Evolutionary conservation across 2,797 vertebrate species (phyloP), one percentile per base, ranked within the genome.

Genomic region (Hypotaenidia philippensis): DNA sequence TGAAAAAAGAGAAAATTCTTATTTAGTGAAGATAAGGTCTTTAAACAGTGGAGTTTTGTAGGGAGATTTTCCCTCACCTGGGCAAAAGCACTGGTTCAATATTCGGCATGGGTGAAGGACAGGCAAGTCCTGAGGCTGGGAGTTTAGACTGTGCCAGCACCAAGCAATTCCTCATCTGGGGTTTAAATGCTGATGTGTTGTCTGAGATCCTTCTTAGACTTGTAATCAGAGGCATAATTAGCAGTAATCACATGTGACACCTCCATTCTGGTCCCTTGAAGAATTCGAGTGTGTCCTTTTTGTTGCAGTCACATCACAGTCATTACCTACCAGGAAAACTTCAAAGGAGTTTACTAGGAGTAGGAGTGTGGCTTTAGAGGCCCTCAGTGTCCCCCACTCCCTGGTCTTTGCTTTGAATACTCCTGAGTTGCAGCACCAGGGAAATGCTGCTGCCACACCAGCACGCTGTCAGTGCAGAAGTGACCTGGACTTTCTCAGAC

Each of bases 61-160:
- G 29, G 8, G 23, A 81, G 12, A 10, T 57, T 50, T 64, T 64
- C 7, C 5, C 14, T 89, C 49, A 5, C 32, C 31, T 36, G 27
- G 36, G 18, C 41, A 77, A 76, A 59, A 36, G 4, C 60, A 68
- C 40, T 2, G 0, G 6, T 65, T 94, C 53, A 70, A 0, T n/a
- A 1, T 77, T 87, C 83, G 56, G 13, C 32, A 64, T 0, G 1
- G 26, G 13, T 1, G 3, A 80, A 22, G 45, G 29, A 50, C 9
- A 31, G 7, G 15, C 0, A 1, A 10, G 3, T 70, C 5, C 17
- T 7, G 7, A 32, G 22, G 20, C 6, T 81, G 21, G 10, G 53
- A 61, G 21, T 75, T 65, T 41, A 38, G 53, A 26, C 9, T 56
- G 3, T 71, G 13, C 17, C 38, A 61, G 57, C 77, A 66, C 3